Evolutionary conservation across 2,888 invertebrate species (phyloP), one percentile per base, ranked within the genome.

Genomic region (Ceriagrion tenellum): DNA sequence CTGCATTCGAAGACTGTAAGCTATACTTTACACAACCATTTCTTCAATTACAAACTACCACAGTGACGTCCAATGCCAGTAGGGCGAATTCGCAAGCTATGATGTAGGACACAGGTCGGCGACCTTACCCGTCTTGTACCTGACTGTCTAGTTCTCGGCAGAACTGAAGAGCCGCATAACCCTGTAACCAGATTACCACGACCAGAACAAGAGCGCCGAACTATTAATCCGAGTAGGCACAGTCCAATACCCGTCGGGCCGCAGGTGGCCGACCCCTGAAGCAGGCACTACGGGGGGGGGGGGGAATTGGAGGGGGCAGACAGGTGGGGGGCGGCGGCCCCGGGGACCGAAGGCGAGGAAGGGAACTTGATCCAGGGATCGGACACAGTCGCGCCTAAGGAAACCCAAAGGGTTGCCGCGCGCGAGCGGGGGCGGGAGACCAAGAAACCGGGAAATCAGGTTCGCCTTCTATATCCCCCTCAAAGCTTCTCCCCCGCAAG

Each of bases 381-480:
- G 93, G 93, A 93, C 69, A 93, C n/a, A 26, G 47, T 69, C 93
- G 23, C 26, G 40, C 55, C n/a, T 55, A n/a, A 47, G 16, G n/a
- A 47, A 47, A 23, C 55, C 93, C 26, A 93, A 93, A 74, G 93
- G 91, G 91, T 20, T 63, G 91, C 91, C 91, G 91, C 91, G 40
- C 91, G 91, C 59, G 91, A 59, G 63, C 16, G 91, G 59, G 63
- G 40, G 91, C 91, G 91, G 40, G 63, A 40, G 40, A 35, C 13
- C 26, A 74, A 93, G 69, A 93, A 59, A 93, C 93, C 69, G 93
- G 93, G 93, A 93, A 93, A 93, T 69, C 93, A 93, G 93, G 93
- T 93, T 93, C 93, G 35, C 81, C 26, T n/a, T 23, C 63, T 8
- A 47, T 23, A 47, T 40, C 91, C 40, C 40, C 16, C 59, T 6